Evolutionary conservation across 1,140 invertebrate species (phyloP), one percentile per base, ranked within the genome.

Genomic region (Microplitis demolitor): DNA sequence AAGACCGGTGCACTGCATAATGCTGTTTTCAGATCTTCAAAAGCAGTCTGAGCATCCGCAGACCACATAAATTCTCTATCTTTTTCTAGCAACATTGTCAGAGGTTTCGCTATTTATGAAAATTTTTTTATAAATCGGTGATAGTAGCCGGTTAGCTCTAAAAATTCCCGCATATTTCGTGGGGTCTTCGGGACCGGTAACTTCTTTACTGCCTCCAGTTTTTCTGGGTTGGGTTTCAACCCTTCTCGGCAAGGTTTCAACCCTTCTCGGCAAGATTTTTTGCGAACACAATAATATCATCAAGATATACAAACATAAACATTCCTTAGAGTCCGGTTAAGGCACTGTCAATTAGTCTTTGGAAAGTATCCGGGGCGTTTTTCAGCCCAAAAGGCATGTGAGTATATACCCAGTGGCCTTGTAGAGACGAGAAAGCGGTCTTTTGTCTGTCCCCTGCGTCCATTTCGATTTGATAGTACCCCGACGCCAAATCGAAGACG

Each of bases 1-100:
- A 78, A 63, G 24, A 79, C 69, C 11, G 73, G 77, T 14, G 71
- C 72, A 6, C 45, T 61, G 4, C 37, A 69, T n/a, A 76, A 33
- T 24, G 16, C n/a, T 76, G 77, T 14, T 6, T 24, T 66, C 14
- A 66, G 50, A 14, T 35, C 45, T 5, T 66, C 31, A n/a, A 66
- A 50, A 51, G 64, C 64, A 4, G 31, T 14, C 50, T 66, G 14
- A 14, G 37, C 35, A 3, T 39, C 31, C 5, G 3, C 39, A n/a
- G 37, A 14, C 45, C 64, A 66, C 13, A 16, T 51, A 39, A 66
- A 53, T 51, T 50, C 64, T 14, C 37, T 14, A 4, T 66, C 45
- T 39, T 50, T 66, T 51, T 51, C 6, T 24, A 66, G 24, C 45
- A 66, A 51, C 3, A 11, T 6, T 8, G 37, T 50, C 5, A 66